A percentile compares a stretch with the other conserved stretches of the same genome.
Conservation (phyloP, 2,797 vertebrate species). For the Selene dorsalis region DNA sequence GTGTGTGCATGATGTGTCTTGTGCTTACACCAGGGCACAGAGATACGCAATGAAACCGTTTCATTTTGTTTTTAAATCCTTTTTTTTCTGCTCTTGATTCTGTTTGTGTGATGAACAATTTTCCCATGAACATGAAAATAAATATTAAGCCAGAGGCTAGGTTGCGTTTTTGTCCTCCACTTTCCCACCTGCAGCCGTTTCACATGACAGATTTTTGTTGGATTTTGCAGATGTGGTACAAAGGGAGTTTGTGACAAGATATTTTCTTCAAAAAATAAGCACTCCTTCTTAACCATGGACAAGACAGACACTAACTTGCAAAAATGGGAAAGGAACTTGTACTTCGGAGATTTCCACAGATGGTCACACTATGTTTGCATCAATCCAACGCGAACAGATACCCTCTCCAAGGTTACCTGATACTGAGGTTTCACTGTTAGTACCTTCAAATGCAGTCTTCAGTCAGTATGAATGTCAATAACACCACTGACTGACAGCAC, state of each 20-base stretch:
- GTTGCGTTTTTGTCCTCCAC: slow-evolving; percentile 7
- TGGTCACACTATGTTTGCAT: background rate
- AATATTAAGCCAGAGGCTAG: background rate
- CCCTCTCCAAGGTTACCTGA: background rate
- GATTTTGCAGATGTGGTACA: slow-evolving; percentile 18
- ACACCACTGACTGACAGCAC: background rate
- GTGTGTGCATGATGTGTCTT: too few relatives aligned
- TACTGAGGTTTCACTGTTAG: background rate
- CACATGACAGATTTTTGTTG: slow-evolving; percentile 19
- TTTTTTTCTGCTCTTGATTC: too few relatives aligned
- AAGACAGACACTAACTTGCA: background rate
- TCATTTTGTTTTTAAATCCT: too few relatives aligned
- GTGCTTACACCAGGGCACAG: too few relatives aligned
- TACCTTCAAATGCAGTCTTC: background rate
- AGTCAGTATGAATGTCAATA: background rate
- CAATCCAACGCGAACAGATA: too few relatives aligned
- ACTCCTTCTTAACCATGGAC: background rate
- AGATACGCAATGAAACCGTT: too few relatives aligned
- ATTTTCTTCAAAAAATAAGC: too few relatives aligned
- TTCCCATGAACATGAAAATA: too few relatives aligned
- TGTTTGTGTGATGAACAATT: too few relatives aligned
- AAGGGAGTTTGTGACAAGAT: background rate
- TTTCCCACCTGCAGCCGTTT: slow-evolving; percentile 16
- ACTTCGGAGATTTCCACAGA: background rate
- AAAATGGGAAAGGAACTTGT: background rate